These are phyloP conservation scores for Tenthredo livida DNA, from an alignment of 2,888 invertebrate species.

Conservation along the genomic window DNA sequence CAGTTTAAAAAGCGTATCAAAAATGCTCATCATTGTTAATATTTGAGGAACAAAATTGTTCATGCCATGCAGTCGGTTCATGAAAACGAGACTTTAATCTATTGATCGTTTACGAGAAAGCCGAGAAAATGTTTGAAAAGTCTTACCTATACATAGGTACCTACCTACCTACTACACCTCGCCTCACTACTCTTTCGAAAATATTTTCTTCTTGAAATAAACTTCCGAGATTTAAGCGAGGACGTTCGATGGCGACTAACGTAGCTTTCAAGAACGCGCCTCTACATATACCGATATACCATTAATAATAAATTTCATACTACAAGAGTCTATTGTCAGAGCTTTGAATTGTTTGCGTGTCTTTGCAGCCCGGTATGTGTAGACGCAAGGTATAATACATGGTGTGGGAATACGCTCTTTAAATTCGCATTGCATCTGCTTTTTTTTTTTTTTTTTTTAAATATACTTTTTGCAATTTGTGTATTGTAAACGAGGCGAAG, in stretches of 20 bases:
- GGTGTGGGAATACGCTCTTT: not conserved
- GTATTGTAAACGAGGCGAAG: not conserved
- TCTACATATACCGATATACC: conserved; percentile 63
- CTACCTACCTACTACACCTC: too few relatives aligned
- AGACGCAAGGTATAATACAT: not conserved
- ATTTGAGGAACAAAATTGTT: too few relatives aligned
- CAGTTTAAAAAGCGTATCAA: not conserved
- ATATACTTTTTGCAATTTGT: too few relatives aligned
- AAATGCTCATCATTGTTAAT: too few relatives aligned
- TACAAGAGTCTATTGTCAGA: conserved; percentile 70
- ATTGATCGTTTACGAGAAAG: not conserved
- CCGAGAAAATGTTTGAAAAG: not conserved
- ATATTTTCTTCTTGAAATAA: not conserved
- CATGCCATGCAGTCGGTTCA: not conserved
- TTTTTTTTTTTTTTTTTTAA: not conserved
- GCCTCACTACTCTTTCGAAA: not conserved
- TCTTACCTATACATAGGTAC: not conserved
- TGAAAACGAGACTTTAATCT: not conserved
- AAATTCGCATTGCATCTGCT: not conserved
- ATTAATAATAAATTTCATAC: conserved; percentile 65
- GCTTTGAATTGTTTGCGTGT: conserved; percentile 67
- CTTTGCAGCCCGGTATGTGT: conserved; percentile 8
- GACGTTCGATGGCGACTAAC: not conserved
- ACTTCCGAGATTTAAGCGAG: conserved; percentile 15
- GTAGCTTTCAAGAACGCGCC: conserved; percentile 26